These are phyloP conservation scores for Chloebia gouldiae DNA, from an alignment of 2,113 vertebrate species.

Conservation along the genomic window DNA sequence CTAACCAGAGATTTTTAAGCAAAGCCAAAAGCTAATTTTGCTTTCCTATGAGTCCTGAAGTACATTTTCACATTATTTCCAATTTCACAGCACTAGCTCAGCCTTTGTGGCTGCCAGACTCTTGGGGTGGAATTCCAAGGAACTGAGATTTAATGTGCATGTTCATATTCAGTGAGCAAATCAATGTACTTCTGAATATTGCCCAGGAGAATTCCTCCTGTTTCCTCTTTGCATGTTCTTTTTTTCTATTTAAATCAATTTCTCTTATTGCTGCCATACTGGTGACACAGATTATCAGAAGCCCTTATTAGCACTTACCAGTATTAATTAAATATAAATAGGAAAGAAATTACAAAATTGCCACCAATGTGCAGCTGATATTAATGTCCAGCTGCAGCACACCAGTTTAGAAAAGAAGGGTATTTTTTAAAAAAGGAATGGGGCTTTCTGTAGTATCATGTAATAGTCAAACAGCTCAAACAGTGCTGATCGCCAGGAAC, in stretches of 20 bases:
- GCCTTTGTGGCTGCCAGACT: not conserved
- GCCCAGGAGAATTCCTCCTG: not conserved
- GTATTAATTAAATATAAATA: not conserved
- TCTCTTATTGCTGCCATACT: not conserved
- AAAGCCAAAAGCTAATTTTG: not conserved
- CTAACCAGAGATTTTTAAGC: not conserved
- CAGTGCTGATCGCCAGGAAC: not conserved
- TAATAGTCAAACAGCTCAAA: not conserved
- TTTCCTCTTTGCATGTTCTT: not conserved
- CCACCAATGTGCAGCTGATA: not conserved
- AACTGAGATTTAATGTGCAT: slow-evolving; percentile 9
- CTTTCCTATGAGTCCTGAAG: not conserved
- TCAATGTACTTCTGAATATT: slow-evolving; percentile 1
- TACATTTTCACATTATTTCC: not conserved
- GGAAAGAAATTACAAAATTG: not conserved
- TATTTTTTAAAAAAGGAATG: not conserved
- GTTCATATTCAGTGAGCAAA: slow-evolving; percentile 24
- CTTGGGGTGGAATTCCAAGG: slow-evolving; percentile 32
- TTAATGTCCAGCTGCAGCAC: not conserved
- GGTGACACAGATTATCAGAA: not conserved
- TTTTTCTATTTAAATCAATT: not conserved
- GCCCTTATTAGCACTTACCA: not conserved
- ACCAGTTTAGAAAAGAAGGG: not conserved
- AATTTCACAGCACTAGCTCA: not conserved
- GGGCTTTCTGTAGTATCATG: not conserved